Evolutionary conservation across 2,797 vertebrate species (phyloP).

Genomic region (Enteromius fasciolatus): DNA sequence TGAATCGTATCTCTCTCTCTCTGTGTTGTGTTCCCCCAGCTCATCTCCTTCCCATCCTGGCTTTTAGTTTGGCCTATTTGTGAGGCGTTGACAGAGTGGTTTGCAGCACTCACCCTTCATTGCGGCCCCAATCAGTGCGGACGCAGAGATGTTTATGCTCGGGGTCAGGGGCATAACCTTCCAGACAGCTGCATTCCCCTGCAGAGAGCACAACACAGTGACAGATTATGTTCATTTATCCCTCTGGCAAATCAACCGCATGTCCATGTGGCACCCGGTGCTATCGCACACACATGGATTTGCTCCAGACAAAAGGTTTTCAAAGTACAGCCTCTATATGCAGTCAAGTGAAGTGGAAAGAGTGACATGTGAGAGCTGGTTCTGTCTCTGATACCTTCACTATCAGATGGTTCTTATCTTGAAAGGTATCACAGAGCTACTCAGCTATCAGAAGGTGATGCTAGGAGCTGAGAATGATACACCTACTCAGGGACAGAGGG

Average conservation of each 20-base stretch:
- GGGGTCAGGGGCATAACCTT: slow-evolving; percentile 91
- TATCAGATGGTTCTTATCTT: slow-evolving; percentile 19
- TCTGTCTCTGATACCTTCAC: neutral
- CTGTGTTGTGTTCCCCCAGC: slow-evolving; percentile 37
- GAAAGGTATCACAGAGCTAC: slow-evolving; percentile 5
- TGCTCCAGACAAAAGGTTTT: neutral
- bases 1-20: slow-evolving; percentile 31
- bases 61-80: slow-evolving; percentile 6
- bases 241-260: slow-evolving; percentile 44
- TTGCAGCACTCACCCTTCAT: slow-evolving; percentile 88
- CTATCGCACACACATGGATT: neutral
- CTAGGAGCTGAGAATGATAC: neutral
- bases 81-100: slow-evolving; percentile 44
- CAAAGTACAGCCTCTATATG: neutral
- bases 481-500: neutral
- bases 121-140: slow-evolving; percentile 96
- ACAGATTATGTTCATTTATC: slow-evolving; percentile 60
- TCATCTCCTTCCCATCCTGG: neutral
- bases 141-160: slow-evolving; percentile 91
- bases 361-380: neutral
- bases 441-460: slow-evolving; percentile 18
- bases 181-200: slow-evolving; percentile 98
- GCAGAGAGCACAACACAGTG: slow-evolving; percentile 43
- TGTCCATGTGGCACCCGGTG: neutral
- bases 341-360: neutral